Evolutionary conservation across 2,888 invertebrate species (phyloP), one percentile per base, ranked within the genome.

Genomic region (Rhyacophila evoluta): DNA sequence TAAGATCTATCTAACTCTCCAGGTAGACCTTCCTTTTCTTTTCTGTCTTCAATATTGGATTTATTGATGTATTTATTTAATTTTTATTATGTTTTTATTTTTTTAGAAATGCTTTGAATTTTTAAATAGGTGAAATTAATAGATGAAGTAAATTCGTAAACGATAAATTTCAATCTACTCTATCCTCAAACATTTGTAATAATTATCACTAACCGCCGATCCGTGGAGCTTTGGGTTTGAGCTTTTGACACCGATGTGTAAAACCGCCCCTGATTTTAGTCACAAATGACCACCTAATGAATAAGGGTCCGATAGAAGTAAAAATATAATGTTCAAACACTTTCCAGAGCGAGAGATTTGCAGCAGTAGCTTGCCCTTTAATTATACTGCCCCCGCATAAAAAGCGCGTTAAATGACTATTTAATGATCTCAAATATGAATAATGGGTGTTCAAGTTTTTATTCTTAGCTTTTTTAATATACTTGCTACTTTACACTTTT

Each of bases 371-470:
- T 39, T 29, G 37, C 41, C 76, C 72, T 71, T 77, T 77, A 73
- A 77, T 77, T 77, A 77, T 29, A n/a, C 1, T 8, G 69, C 29
- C 68, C 41, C 11, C 38, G 55, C 73, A 77, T 69, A 77, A 77
- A 33, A 77, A 41, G 73, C 73, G 73, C 73, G 72, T 74, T 41
- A 77, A 74, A 77, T 77, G 77, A 69, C 69, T 74, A 73, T 77
- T 77, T 77, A 77, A 77, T 77, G 77, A 77, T 74, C 68, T 69
- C 38, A n/a, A 74, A 69, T 70, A 39, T 74, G 77, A 77, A 73
- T 73, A 77, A 77, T 77, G 73, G 33, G 38, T 36, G 72, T 37
- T 38, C 29, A 41, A 76, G 71, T 76, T 67, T n/a, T n/a, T 37
- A 38, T 67, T 39, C 72, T 72, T 27, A 27, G 77, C 72, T 72